phyloP scores from a whole-genome alignment of 2,888 invertebrate genomes.

The Lutraria lutraria region DNA sequence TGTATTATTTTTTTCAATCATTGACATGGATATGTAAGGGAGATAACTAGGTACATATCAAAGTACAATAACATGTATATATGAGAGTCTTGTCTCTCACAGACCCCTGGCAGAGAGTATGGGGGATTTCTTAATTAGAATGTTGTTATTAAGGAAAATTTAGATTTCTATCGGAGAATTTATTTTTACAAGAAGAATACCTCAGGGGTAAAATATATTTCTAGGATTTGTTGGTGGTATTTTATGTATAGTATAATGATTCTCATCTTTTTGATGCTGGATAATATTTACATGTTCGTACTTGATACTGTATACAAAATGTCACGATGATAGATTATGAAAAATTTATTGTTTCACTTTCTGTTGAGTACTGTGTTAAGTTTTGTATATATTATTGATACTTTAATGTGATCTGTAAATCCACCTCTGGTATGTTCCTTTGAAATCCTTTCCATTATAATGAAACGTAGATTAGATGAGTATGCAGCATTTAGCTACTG shows the following conservation, averaged over 20 bases:
- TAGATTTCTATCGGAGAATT: constrained; percentile 2
- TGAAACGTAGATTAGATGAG: too few species aligned
- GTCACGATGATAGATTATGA: neutral
- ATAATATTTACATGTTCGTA: neutral
- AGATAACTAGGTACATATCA: constrained; percentile 9
- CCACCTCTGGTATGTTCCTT: neutral
- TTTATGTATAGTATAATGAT: neutral
- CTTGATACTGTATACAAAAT: neutral
- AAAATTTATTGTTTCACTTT: constrained; percentile 19
- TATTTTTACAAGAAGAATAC: constrained; percentile 9
- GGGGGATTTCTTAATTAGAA: neutral
- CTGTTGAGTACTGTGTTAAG: neutral
- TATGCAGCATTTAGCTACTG: too few species aligned
- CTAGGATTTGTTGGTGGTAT: neutral
- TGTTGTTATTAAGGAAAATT: neutral
- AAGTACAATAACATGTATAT: neutral
- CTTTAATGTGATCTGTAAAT: neutral
- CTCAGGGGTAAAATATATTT: neutral
- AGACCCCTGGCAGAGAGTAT: neutral
- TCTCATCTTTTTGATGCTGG: neutral
- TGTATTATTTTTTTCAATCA: neutral
- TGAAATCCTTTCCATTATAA: neutral
- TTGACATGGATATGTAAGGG: neutral
- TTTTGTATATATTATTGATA: neutral
- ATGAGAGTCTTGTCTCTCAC: neutral